Evolutionary conservation across 1,140 invertebrate genomes (phyloP), one percentile per base, ranked within the genome.

Genomic region (Drosophila biarmipes): DNA sequence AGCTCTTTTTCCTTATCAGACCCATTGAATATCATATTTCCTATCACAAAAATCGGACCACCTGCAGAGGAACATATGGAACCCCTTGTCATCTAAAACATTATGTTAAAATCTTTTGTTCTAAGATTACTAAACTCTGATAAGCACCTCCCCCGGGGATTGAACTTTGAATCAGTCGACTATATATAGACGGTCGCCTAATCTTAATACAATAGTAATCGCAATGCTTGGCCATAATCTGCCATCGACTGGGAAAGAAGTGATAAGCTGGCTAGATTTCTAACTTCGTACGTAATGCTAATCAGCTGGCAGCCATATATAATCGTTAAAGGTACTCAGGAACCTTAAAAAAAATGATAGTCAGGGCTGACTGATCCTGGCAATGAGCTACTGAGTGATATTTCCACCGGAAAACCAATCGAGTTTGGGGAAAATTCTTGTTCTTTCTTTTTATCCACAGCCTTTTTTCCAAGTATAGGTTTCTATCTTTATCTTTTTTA

Each of bases 211-310:
- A 73, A 19, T 54, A 61, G 21, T 61, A 73, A 19, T 54, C 53
- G 21, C 53, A 73, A 73, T 73, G 37, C 67, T 53, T 73, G 68
- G 19, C 69, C 40, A 55, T 73, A 73, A 73, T 73, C 42, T 62
- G 31, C 31, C 49, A 46, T 55, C 29, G 27, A 43, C 40, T 24
- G 40, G 27, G 11, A 68, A 66, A 31, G 40, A 38, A 40, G 37
- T 31, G 40, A 73, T 73, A 63, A 62, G 56, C 68, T 31, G 8
- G 12, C 40, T 61, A 15, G 37, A 71, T 46, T 73, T 73, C 57
- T 63, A 73, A 73, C 73, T 49, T 73, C 52, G 49, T 40, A 42
- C 54, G 68, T 43, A 72, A 63, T 73, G 48, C 48, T 63, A 73
- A 73, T 73, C 71, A 63, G 49, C 40, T 17, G 46, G 49, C 17